Conservation (phyloP, 1,140 invertebrate genomes). For the Heliconius congener region DNA sequence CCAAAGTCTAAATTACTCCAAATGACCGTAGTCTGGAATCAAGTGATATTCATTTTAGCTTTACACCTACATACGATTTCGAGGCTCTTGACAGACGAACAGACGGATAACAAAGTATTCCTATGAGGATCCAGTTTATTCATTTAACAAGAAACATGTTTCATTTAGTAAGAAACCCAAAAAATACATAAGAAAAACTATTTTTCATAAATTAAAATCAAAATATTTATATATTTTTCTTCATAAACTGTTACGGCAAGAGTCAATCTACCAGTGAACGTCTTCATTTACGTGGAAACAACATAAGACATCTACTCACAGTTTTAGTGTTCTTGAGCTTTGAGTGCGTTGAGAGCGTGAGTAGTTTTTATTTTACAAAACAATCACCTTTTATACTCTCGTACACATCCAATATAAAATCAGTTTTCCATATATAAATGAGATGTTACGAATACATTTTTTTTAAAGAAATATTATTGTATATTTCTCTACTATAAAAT, state of each 20-base stretch:
- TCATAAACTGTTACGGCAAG: not conserved
- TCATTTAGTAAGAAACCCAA: too few species aligned
- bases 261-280: not conserved
- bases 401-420: not conserved
- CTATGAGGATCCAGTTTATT: too few species aligned
- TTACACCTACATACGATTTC: too few species aligned
- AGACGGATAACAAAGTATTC: too few species aligned
- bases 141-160: too few species aligned
- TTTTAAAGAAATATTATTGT: slow-evolving; percentile 32
- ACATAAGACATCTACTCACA: not conserved
- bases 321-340: not conserved
- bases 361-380: slow-evolving; percentile 1
- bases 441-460: not conserved
- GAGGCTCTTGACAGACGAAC: too few species aligned
- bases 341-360: not conserved
- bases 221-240: not conserved
- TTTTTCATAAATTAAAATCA: not conserved
- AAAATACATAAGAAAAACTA: not conserved
- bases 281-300: not conserved
- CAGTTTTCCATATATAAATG: not conserved
- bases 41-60: too few species aligned
- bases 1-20: too few species aligned
- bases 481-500: slow-evolving; percentile 52
- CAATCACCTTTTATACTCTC: not conserved
- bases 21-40: too few species aligned